Evolutionary conservation across 1,140 invertebrate species (phyloP).

Genomic region (Sycobia sp.): DNA sequence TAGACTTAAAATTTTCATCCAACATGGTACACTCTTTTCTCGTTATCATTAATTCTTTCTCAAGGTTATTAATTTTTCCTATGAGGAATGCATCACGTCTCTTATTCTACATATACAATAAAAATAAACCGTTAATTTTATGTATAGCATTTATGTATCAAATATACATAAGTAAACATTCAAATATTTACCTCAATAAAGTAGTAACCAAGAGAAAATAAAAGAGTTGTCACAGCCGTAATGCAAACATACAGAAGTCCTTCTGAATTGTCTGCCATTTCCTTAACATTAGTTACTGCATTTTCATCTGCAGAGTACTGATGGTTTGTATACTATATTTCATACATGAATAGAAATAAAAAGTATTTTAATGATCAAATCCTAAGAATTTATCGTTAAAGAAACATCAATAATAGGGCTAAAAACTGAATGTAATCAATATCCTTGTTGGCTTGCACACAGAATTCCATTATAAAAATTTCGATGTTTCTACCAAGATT

Average conservation of each 20-base stretch:
- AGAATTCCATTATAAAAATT: no score
- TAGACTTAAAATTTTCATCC: constrained; percentile 68
- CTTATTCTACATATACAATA: constrained; percentile 59
- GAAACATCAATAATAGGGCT: no score
- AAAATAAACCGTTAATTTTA: constrained; percentile 33
- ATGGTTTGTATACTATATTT: constrained; percentile 22
- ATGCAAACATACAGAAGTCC: constrained; percentile 58
- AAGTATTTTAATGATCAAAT: no score
- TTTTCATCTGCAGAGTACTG: constrained; percentile 38
- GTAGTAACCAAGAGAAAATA: constrained; percentile 79
- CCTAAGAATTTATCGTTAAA: no score
- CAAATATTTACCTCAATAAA: constrained; percentile 66
- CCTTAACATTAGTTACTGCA: constrained; percentile 33
- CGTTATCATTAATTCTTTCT: constrained; percentile 62
- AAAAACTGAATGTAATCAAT: no score
- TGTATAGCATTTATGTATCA: no score
- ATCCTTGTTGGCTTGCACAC: no score
- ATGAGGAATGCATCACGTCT: constrained; percentile 68
- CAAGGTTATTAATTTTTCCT: constrained; percentile 67
- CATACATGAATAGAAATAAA: no score
- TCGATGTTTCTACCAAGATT: no score
- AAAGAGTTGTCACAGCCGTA: constrained; percentile 70
- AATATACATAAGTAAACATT: constrained; percentile 16
- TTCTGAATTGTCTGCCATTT: constrained; percentile 46
- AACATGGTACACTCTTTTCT: constrained; percentile 71